A percentile compares a stretch with the other conserved stretches of the same genome.
phyloP scores from a whole-genome alignment of 2,797 vertebrate species.

The Sphenopsis melanotis region DNA sequence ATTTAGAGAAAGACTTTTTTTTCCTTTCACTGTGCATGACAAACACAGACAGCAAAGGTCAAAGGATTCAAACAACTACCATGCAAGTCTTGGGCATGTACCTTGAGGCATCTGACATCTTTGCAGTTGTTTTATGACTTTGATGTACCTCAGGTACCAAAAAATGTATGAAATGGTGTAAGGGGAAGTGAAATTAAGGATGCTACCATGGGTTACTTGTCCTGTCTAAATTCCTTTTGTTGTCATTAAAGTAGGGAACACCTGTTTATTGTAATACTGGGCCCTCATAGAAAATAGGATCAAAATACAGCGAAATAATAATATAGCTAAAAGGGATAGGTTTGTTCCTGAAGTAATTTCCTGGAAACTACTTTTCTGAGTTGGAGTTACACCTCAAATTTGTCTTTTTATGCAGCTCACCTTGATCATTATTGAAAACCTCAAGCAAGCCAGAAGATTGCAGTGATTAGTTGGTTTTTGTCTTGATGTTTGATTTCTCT shows the following conservation, averaged over 20 bases:
- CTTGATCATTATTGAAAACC: neutral
- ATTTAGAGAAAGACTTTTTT: neutral
- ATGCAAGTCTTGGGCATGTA: neutral
- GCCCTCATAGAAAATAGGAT: neutral
- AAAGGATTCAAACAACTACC: neutral
- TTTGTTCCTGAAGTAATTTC: neutral
- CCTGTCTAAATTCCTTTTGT: neutral
- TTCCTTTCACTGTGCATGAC: neutral
- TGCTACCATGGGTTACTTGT: neutral
- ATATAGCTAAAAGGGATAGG: neutral
- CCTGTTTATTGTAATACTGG: neutral
- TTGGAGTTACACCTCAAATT: neutral
- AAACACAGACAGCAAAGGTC: neutral
- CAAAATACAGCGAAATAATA: neutral
- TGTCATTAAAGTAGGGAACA: neutral
- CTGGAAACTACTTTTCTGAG: neutral
- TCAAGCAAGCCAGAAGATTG: neutral
- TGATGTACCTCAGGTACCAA: neutral
- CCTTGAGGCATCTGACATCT: neutral
- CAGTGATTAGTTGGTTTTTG: neutral
- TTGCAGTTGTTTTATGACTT: neutral
- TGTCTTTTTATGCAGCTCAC: neutral
- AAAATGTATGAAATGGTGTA: neutral
- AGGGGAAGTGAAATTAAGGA: neutral
- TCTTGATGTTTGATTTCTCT: neutral